Evolutionary conservation across 2,888 invertebrate species (phyloP).

Genomic region (Stenurella melanura): DNA sequence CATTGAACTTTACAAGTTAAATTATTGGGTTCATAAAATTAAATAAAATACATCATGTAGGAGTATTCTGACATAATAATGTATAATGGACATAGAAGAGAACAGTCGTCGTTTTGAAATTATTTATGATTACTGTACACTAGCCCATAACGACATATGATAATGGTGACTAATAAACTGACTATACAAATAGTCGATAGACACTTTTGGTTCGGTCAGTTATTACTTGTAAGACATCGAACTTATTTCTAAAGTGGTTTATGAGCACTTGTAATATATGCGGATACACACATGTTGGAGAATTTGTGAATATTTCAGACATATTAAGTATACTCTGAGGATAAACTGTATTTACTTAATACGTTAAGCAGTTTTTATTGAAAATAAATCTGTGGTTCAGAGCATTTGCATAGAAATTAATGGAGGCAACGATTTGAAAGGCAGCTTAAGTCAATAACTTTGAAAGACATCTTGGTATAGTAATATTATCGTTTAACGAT

Average conservation of each 20-base stretch:
- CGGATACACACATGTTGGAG: slow-evolving; percentile 25
- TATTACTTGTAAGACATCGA: slow-evolving; percentile 29
- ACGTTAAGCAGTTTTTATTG: neutral
- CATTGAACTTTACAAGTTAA: slow-evolving; percentile 33
- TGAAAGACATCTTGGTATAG: no score
- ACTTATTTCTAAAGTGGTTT: slow-evolving; percentile 26
- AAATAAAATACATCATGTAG: slow-evolving; percentile 37
- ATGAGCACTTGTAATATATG: slow-evolving; percentile 19
- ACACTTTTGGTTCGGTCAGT: slow-evolving; percentile 34
- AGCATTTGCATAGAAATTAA: neutral
- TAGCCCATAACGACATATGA: slow-evolving; percentile 31
- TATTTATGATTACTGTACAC: slow-evolving; percentile 28
- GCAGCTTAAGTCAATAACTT: no score
- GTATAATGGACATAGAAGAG: slow-evolving; percentile 37
- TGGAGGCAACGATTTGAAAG: no score
- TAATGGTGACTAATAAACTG: slow-evolving; percentile 27
- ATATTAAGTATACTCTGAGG: neutral
- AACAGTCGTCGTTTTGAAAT: slow-evolving; percentile 31
- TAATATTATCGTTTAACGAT: no score
- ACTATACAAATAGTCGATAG: slow-evolving; percentile 35
- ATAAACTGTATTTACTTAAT: slow-evolving; percentile 8
- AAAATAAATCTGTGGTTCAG: neutral
- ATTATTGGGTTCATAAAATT: slow-evolving; percentile 27
- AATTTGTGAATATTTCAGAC: slow-evolving; percentile 5
- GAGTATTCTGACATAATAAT: slow-evolving; percentile 37